Percentiles rank a stretch among this genome's conserved stretches.
phyloP scores from a whole-genome alignment of 1,140 invertebrate genomes.

The Cecropterus lyciades region DNA sequence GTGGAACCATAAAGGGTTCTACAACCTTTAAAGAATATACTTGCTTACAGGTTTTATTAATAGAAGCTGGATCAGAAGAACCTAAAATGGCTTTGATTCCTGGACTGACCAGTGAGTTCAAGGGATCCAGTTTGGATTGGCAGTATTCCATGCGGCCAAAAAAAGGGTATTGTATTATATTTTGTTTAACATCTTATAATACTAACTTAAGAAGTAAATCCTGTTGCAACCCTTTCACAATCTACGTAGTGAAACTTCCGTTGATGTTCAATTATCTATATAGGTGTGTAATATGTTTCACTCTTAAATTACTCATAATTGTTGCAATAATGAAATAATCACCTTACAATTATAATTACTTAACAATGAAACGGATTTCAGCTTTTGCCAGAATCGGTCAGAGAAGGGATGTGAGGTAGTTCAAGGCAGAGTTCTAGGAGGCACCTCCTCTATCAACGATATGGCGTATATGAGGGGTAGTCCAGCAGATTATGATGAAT shows the following conservation, averaged over 20 bases:
- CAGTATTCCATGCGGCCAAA: conserved; percentile 88
- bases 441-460: conserved; percentile 91
- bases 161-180: conserved; percentile 73
- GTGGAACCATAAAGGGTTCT: too few relatives aligned
- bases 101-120: conserved; percentile 84
- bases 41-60: conserved; percentile 80
- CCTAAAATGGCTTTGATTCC: conserved; percentile 89
- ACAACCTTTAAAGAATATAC: not conserved
- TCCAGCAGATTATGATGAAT: conserved; percentile 88
- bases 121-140: conserved; percentile 87
- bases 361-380: conserved; percentile 45
- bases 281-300: conserved; percentile 8
- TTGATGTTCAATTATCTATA: not conserved
- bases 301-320: conserved; percentile 7
- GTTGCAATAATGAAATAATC: conserved; percentile 63
- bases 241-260: conserved; percentile 18
- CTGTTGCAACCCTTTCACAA: not conserved
- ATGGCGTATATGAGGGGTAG: conserved; percentile 93
- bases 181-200: not conserved
- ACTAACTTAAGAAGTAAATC: not conserved
- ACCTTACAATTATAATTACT: conserved; percentile 2
- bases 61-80: conserved; percentile 89
- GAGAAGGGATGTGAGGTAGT: conserved; percentile 68
- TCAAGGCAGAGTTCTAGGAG: conserved; percentile 89
- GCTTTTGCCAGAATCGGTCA: conserved; percentile 67